A percentile compares a stretch with the other conserved stretches of the same genome.
These are phyloP conservation scores for Penaeus indicus DNA, from an alignment of 1,140 invertebrate genomes.

Conservation along the genomic window DNA sequence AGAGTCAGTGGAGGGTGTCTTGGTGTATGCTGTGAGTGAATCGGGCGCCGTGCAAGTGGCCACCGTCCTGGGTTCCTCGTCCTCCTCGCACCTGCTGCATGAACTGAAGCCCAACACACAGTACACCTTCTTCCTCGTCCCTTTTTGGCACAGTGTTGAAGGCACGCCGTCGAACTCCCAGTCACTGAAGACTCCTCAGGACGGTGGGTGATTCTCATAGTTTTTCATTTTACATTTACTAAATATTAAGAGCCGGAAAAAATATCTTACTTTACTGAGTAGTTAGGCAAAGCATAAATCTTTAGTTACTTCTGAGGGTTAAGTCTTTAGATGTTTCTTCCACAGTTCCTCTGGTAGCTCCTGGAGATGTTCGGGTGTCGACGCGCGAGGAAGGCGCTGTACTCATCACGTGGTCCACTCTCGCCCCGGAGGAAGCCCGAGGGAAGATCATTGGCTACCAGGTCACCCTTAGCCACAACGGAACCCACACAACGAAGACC, in stretches of 20 bases:
- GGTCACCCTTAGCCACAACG: conserved; percentile 59
- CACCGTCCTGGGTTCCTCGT: conserved; percentile 60
- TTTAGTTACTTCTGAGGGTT: not conserved
- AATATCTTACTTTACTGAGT: too few relatives aligned
- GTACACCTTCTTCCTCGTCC: conserved; percentile 85
- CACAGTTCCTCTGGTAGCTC: conserved; percentile 62
- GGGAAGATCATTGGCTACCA: conserved; percentile 61
- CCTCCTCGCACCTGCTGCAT: conserved; percentile 48
- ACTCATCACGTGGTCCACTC: conserved; percentile 58
- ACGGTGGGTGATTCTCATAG: conserved; percentile 74
- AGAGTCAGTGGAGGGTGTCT: conserved; percentile 46
- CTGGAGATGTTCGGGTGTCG: conserved; percentile 42
- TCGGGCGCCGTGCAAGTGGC: conserved; percentile 37
- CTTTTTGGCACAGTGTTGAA: conserved; percentile 83
- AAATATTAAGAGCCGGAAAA: too few relatives aligned
- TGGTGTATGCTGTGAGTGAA: conserved; percentile 55
- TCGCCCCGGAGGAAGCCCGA: conserved; percentile 40
- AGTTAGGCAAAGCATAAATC: not conserved
- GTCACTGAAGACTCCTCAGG: conserved; percentile 79
- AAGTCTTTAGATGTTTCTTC: not conserved
- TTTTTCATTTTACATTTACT: not conserved
- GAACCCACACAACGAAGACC: conserved; percentile 50
- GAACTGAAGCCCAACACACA: conserved; percentile 70
- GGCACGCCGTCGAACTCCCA: conserved; percentile 83
- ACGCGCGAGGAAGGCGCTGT: conserved; percentile 47